phyloP scores from a whole-genome alignment of 2,113 vertebrate species.

The Rostratula benghalensis region DNA sequence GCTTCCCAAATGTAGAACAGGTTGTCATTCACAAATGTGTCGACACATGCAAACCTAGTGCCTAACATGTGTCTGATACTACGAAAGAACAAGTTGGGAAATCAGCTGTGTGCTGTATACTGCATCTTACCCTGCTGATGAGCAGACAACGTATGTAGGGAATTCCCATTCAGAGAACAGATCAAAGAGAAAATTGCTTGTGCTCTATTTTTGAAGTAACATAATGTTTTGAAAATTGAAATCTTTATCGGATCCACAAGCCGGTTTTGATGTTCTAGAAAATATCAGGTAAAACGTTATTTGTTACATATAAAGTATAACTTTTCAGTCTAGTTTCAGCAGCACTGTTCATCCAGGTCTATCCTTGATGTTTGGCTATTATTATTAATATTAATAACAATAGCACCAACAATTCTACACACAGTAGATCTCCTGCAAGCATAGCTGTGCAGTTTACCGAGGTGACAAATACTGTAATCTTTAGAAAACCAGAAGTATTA shows the following conservation, averaged over 20 bases:
- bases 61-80: background rate
- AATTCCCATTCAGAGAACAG: background rate
- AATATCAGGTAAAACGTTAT: background rate
- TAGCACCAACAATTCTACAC: background rate
- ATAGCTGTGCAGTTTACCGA: background rate
- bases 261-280: background rate
- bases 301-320: background rate
- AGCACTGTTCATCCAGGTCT: background rate
- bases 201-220: background rate
- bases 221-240: background rate
- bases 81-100: background rate
- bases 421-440: background rate
- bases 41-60: background rate
- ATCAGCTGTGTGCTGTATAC: background rate
- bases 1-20: background rate
- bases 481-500: background rate
- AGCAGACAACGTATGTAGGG: background rate
- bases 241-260: background rate
- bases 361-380: background rate
- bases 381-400: background rate
- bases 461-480: background rate
- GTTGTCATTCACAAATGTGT: constrained; percentile 14
- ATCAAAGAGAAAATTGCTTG: background rate
- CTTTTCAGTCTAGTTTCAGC: background rate
- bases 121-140: background rate